phyloP scores from a whole-genome alignment of 35 echinoderm and acorn worm species.

The Apostichopus parvimensis region DNA sequence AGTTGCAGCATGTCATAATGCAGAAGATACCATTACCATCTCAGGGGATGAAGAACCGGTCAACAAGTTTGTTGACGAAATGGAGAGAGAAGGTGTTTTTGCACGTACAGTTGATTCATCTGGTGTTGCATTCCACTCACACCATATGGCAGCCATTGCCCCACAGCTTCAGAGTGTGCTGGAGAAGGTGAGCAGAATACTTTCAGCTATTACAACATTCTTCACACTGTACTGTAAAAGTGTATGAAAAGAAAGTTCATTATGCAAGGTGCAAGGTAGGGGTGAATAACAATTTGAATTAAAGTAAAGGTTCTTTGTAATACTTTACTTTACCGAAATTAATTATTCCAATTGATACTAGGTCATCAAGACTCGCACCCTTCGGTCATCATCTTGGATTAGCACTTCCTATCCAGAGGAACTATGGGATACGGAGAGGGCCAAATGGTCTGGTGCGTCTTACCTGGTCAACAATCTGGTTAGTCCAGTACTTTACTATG shows the following conservation, averaged over 20 bases:
- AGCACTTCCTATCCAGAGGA: conserved; percentile 77
- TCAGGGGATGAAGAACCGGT: conserved; percentile 72
- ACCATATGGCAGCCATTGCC: conserved; percentile 73
- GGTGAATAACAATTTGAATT: too few species aligned
- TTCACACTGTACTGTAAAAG: too few species aligned
- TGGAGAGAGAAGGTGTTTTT: conserved; percentile 72
- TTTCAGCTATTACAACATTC: too few species aligned
- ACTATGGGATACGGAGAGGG: conserved; percentile 49
- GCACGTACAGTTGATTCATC: conserved; percentile 73
- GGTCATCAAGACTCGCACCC: conserved; percentile 69
- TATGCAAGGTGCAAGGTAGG: too few species aligned
- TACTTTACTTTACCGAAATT: too few species aligned
- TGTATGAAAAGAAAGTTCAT: too few species aligned
- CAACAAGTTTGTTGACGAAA: conserved; percentile 67
- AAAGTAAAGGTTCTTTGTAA: too few species aligned
- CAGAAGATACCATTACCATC: conserved; percentile 91
- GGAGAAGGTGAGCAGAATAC: conserved; percentile 58
- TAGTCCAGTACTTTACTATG: conserved; percentile 83
- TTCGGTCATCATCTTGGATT: conserved; percentile 65
- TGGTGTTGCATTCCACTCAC: conserved; percentile 86
- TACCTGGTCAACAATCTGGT: conserved; percentile 92
- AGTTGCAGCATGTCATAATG: conserved; percentile 84
- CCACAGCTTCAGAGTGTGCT: conserved; percentile 69
- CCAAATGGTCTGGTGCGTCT: conserved; percentile 64
- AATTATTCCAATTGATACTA: not conserved